phyloP scores from a whole-genome alignment of 2,888 invertebrate species.

The Microdon myrmicae region DNA sequence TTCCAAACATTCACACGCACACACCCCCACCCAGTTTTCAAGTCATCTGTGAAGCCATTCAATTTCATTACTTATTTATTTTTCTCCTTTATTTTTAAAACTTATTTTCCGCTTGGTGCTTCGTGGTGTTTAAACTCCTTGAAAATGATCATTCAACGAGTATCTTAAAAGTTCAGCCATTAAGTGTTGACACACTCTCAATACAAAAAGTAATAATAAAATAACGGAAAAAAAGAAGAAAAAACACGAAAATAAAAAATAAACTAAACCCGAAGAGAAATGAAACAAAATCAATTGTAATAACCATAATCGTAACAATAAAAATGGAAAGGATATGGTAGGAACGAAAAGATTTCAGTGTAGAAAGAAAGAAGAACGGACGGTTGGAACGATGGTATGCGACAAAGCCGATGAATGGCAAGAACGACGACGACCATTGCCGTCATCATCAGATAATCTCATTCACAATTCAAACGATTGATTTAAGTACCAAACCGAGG shows the following conservation, averaged over 20 bases:
- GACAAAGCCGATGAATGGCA: constrained; percentile 4
- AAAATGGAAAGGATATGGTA: constrained; percentile 49
- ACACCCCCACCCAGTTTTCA: too few species aligned
- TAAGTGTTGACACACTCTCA: constrained; percentile 46
- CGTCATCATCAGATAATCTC: constrained; percentile 52
- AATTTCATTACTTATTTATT: too few species aligned
- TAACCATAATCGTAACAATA: constrained; percentile 48
- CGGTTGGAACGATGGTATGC: constrained; percentile 1
- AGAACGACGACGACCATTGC: constrained; percentile 37
- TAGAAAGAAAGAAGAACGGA: too few species aligned
- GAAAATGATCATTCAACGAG: constrained; percentile 9
- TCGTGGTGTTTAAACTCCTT: constrained; percentile 38
- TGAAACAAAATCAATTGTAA: constrained; percentile 51
- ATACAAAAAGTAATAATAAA: constrained; percentile 6
- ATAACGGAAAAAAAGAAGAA: background rate
- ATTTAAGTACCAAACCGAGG: constrained; percentile 51
- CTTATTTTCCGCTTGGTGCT: too few species aligned
- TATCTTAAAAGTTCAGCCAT: constrained; percentile 36
- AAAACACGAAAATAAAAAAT: constrained; percentile 1
- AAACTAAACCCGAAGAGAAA: constrained; percentile 25
- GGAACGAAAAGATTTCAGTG: constrained; percentile 31
- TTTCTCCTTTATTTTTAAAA: too few species aligned
- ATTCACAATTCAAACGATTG: constrained; percentile 52
- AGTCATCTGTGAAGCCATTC: too few species aligned
- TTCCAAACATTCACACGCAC: too few species aligned